Evolutionary conservation across 2,888 invertebrate species (phyloP).

Genomic region (Orthosia gothica): DNA sequence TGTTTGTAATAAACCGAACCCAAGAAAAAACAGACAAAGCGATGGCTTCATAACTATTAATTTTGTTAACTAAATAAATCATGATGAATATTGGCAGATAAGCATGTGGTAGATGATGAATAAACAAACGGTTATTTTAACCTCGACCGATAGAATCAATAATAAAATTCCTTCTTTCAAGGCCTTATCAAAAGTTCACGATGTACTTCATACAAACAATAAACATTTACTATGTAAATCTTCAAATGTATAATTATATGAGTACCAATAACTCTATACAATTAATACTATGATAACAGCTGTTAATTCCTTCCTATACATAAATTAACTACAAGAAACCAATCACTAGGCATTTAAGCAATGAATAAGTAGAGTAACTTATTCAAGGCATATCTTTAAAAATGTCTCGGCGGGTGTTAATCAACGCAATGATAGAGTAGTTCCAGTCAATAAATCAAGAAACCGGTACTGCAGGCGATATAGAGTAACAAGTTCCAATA

Average conservation of each 20-base stretch:
- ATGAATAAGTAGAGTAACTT: slow-evolving; percentile 13
- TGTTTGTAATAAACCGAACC: no score
- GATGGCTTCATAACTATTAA: no score
- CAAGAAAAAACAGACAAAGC: no score
- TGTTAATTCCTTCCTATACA: slow-evolving; percentile 5
- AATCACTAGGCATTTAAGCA: not conserved
- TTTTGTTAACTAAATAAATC: no score
- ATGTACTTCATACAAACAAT: not conserved
- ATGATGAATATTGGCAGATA: no score
- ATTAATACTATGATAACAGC: not conserved
- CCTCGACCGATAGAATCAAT: slow-evolving; percentile 6
- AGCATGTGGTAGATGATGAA: not conserved
- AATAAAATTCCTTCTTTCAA: not conserved
- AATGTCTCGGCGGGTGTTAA: slow-evolving; percentile 14
- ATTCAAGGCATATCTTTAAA: slow-evolving; percentile 34
- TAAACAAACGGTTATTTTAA: not conserved
- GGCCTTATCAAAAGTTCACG: not conserved
- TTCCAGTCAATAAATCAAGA: slow-evolving; percentile 27
- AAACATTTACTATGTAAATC: not conserved
- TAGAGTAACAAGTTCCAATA: not conserved
- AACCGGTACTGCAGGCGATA: slow-evolving; percentile 25
- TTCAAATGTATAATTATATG: no score
- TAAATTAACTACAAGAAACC: slow-evolving; percentile 23
- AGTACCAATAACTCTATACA: no score
- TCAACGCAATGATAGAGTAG: slow-evolving; percentile 10